Base-by-base conservation (phyloP, 2,113 vertebrate species). In the Callipepla californica region DNA sequence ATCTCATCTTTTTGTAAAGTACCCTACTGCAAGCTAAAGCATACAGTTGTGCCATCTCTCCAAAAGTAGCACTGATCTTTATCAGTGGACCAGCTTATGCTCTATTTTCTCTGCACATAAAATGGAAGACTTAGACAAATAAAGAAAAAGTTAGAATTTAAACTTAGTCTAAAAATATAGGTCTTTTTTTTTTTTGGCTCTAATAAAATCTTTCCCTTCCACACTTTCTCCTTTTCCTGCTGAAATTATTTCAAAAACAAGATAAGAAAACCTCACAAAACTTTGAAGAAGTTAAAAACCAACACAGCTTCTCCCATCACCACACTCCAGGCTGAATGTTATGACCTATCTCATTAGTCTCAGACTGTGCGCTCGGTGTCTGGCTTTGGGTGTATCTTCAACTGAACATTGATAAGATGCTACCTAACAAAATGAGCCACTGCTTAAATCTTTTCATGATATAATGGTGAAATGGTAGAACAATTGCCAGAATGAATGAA, bases 401-500 rank as follows among this genome's bases (percentile, higher is more conserved):
- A 50, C 13, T 80, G 57, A 69, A 40, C 44, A 15, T 17, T 4
- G 62, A 58, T 63, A 69, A 85, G 47, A 25, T 40, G 34, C 55
- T 84, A 55, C 62, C 36, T 13, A 16, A 13, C 25, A 23, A 77
- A 85, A 62, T 0, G 0, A 68, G 38, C 44, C 13, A 40, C 23
- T 12, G 34, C 62, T 82, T 59, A 67, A 16, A 23, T 50, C 17
- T 68, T 61, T 36, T 2, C 28, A 5, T 8, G 28, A 25, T 7
- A 9, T 21, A 42, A 32, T 23, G 44, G 42, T 65, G 74, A n/a
- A 85, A 86, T 25, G 13, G 47, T 3, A 81, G 13, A 92, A 47
- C 36, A 7, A 68, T 58, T 90, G 80, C 82, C 85, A 95, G 75
- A 59, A 86, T 13, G 59, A 90, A 88, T 80, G 70, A 87, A 68